phyloP scores from a whole-genome alignment of 2,797 vertebrate species.

The Peromyscus eremicus region DNA sequence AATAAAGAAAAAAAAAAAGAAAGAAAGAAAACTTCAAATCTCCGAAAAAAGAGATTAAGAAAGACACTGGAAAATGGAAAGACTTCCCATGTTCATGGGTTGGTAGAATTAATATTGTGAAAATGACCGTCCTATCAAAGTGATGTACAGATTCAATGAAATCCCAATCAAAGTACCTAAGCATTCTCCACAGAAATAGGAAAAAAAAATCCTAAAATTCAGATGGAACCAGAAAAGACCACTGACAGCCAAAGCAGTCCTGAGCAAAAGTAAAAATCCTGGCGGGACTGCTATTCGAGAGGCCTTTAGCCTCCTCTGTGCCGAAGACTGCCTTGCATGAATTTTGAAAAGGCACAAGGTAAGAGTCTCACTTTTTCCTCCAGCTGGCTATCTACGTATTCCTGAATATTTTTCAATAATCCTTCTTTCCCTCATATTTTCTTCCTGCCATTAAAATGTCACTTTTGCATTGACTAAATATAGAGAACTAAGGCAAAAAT shows the following conservation, averaged over 20 bases:
- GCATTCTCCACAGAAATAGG: neutral
- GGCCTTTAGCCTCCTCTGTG: neutral
- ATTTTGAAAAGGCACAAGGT: neutral
- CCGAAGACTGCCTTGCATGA: neutral
- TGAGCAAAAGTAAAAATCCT: neutral
- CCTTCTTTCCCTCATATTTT: neutral
- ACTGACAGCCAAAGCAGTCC: neutral
- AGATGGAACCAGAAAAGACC: neutral
- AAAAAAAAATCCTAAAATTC: neutral
- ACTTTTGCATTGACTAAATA: neutral
- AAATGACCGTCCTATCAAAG: neutral
- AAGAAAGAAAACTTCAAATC: no score
- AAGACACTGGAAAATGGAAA: neutral
- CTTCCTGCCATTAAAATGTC: neutral
- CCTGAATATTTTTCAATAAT: neutral
- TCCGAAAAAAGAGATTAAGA: neutral
- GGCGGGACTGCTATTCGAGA: neutral
- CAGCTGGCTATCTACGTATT: neutral
- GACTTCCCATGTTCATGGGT: neutral
- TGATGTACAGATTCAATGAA: neutral
- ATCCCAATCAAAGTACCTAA: neutral
- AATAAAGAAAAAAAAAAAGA: neutral
- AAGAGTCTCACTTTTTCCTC: neutral
- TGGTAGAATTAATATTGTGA: no score
- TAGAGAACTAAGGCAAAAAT: neutral